Percentiles rank a stretch among this genome's conserved stretches.
These are phyloP conservation scores for Panorpa germanica DNA, from an alignment of 2,888 invertebrate genomes.

Conservation along the genomic window DNA sequence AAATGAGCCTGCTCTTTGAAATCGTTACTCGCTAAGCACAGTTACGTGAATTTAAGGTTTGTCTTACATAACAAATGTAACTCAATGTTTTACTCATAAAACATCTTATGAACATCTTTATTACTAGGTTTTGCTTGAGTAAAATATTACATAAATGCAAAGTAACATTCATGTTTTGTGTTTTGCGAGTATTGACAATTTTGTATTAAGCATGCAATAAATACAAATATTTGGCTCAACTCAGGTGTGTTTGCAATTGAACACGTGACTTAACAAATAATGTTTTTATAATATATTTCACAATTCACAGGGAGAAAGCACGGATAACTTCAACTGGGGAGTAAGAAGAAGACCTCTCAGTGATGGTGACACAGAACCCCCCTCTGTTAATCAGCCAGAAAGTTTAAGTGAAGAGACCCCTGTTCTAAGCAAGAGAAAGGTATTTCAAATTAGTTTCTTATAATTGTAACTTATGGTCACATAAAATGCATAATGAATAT, in stretches of 20 bases:
- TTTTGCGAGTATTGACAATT: neutral
- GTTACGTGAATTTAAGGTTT: too few relatives aligned
- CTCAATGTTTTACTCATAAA: too few relatives aligned
- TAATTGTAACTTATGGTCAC: neutral
- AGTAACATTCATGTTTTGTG: too few relatives aligned
- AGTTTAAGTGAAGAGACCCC: conserved; percentile 53
- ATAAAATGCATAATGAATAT: neutral
- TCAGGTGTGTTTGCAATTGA: neutral
- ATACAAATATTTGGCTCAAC: neutral
- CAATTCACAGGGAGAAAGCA: conserved; percentile 59
- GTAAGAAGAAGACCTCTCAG: conserved; percentile 71
- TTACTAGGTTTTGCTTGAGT: too few relatives aligned
- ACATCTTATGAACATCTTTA: too few relatives aligned
- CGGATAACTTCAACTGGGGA: conserved; percentile 94
- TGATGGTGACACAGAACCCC: conserved; percentile 45
- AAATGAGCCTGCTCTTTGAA: neutral
- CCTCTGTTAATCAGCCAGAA: conserved; percentile 39
- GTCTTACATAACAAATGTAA: too few relatives aligned
- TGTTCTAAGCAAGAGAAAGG: conserved; percentile 37
- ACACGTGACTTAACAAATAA: conserved; percentile 7
- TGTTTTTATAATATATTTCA: conserved; percentile 5
- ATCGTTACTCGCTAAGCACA: too few relatives aligned
- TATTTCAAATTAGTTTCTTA: conserved; percentile 14
- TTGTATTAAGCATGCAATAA: conserved; percentile 5
- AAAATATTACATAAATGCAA: too few relatives aligned